Base-by-base conservation (phyloP, 2,888 invertebrate genomes). In the Xestoiulus laeticollis region DNA sequence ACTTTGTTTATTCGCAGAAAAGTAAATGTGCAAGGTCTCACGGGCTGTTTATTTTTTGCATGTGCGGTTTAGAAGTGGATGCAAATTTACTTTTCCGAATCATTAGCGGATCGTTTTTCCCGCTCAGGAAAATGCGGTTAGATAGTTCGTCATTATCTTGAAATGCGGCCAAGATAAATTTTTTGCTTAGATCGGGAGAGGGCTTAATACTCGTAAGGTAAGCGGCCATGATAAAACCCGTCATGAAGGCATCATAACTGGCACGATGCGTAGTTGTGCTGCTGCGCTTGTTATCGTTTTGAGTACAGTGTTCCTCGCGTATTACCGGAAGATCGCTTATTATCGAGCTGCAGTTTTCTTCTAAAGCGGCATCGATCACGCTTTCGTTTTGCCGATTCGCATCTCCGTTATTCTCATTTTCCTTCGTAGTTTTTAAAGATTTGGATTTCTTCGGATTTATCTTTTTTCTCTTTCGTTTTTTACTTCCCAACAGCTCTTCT, bases 231-330 rank as follows among this genome's bases (percentile, higher is more conserved):
- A 91, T 90, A 89, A 91, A 92, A 4, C 92, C 92, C 19, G 93
- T 93, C 92, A 92, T 93, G 89, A 92, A 93, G 0, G 92, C 92
- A 90, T 93, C 93, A 90, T 91, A 92, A 0, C 92, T 92, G 83
- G 93, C 92, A 22, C 92, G 89, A 90, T 93, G 93, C 1, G 59
- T 88, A 33, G 38, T 87, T 1, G 33, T 82, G 38, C 91, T 91
- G 6, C 91, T 59, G 22, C 22, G 59, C 59, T 59, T 59, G 59
- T 59, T 59, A 22, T 59, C 59, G 22, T 22, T 89, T 86, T 88
- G 44, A 43, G 32, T 48, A 78, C 32, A 78, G n/a, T 22, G 82
- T 68, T 82, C 19, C 12, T 33, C 38, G 1, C 30, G 19, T 16
- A 48, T 38, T 86, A 85, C 53, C 38, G 26, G 14, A n/a, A 22